A percentile compares a stretch with the other conserved stretches of the same genome.
Conservation (phyloP, 2,113 vertebrate genomes). For the Bos indicus region DNA sequence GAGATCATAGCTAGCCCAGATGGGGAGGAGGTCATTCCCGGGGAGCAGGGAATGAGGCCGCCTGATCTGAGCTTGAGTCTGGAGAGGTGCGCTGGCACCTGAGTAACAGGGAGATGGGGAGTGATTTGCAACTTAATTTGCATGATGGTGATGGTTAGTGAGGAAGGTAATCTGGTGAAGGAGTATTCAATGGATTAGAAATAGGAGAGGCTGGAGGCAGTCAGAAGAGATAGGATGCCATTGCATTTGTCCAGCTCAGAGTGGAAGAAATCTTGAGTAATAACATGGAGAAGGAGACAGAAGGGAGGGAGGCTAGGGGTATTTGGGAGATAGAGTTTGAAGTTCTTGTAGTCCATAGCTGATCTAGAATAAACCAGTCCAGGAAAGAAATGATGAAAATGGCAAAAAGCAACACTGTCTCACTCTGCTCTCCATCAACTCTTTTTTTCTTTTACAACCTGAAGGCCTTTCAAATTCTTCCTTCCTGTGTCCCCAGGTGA, state of each 20-base stretch:
- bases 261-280: neutral
- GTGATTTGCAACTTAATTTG: neutral
- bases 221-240: accelerated
- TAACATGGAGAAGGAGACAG: neutral
- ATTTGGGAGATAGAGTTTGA: neutral
- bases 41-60: accelerated
- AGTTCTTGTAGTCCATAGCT: neutral
- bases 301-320: neutral
- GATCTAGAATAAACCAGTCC: neutral
- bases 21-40: neutral
- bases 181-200: neutral
- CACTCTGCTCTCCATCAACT: neutral
- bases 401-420: neutral
- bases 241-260: neutral
- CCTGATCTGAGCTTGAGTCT: no score
- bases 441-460: neutral
- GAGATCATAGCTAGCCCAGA: neutral
- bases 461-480: neutral
- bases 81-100: neutral
- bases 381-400: neutral
- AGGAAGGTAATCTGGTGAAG: neutral
- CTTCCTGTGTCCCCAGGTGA: neutral
- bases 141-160: neutral
- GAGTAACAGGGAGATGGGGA: neutral
- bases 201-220: neutral